These are phyloP conservation scores for Cremastinae sp. DNA, from an alignment of 2,888 invertebrate species.

Conservation along the genomic window DNA sequence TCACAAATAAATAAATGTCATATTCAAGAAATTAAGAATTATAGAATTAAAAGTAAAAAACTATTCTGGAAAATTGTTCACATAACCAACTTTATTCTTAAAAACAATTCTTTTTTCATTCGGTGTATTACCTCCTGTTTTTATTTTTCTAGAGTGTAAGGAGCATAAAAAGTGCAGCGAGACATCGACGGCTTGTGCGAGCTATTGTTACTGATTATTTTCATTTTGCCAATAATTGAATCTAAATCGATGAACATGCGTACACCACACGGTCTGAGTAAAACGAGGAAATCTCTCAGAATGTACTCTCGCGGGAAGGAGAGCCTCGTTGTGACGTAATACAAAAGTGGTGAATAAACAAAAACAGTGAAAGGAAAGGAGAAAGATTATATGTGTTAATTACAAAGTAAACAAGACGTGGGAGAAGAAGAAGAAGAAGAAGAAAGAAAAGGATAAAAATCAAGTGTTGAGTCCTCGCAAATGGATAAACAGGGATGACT, in stretches of 20 bases:
- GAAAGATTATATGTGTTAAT: conserved; percentile 46
- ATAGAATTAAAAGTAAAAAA: neutral
- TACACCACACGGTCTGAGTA: conserved; percentile 37
- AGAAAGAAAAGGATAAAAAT: conserved; percentile 63
- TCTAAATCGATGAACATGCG: conserved; percentile 60
- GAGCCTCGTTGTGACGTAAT: conserved; percentile 72
- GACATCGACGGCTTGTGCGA: neutral
- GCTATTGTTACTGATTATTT: neutral
- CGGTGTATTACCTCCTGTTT: neutral
- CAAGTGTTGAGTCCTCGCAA: conserved; percentile 75
- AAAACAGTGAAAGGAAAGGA: conserved; percentile 5
- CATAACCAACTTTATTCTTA: neutral
- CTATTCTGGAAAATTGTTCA: no score
- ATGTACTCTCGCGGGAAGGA: conserved; percentile 68
- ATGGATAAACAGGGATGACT: conserved; percentile 86
- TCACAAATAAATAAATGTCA: no score
- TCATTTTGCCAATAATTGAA: conserved; percentile 32
- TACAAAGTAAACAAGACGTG: neutral
- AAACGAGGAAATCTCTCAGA: conserved; percentile 64
- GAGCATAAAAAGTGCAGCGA: neutral
- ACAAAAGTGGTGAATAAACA: conserved; percentile 35
- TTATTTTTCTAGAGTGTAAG: neutral
- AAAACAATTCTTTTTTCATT: no score
- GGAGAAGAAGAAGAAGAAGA: conserved; percentile 22
- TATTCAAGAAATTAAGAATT: no score